Percentiles rank a stretch among this genome's conserved stretches.
phyloP scores from a whole-genome alignment of 2,888 invertebrate genomes.

The Hemicrepidius hirtus region DNA sequence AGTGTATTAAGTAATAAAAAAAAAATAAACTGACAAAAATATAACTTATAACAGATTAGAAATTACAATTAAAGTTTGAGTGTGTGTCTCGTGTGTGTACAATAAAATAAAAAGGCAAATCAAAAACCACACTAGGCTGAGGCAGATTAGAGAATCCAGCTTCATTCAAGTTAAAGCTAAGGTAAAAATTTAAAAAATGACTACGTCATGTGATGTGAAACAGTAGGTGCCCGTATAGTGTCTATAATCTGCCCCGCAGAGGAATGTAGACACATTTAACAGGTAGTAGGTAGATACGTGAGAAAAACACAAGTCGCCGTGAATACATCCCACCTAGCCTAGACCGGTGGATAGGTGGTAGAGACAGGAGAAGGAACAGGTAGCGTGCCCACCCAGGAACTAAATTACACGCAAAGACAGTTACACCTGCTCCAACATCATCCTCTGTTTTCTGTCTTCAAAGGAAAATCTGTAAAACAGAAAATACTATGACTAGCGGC shows the following conservation, averaged over 20 bases:
- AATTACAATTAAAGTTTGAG: constrained; percentile 36
- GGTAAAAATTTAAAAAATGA: constrained; percentile 65
- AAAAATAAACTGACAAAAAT: constrained; percentile 57
- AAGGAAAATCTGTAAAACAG: constrained; percentile 73
- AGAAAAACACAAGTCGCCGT: constrained; percentile 63
- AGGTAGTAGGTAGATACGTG: constrained; percentile 55
- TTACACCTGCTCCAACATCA: constrained; percentile 60
- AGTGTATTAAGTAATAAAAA: constrained; percentile 36
- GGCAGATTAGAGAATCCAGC: constrained; percentile 62
- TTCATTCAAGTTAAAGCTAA: constrained; percentile 57
- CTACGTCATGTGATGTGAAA: constrained; percentile 58
- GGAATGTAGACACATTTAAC: constrained; percentile 69
- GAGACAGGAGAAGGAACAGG: constrained; percentile 58
- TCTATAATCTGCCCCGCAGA: constrained; percentile 65
- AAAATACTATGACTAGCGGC: constrained; percentile 71
- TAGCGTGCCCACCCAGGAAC: constrained; percentile 62
- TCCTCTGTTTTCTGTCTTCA: constrained; percentile 67
- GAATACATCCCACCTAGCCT: constrained; percentile 69
- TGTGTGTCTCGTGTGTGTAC: constrained; percentile 36
- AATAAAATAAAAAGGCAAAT: constrained; percentile 29
- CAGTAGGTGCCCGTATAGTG: constrained; percentile 55
- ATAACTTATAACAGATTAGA: constrained; percentile 60
- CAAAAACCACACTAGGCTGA: constrained; percentile 61
- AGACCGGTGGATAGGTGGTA: constrained; percentile 68
- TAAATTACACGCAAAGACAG: constrained; percentile 59